A percentile compares a stretch with the other conserved stretches of the same genome.
These are phyloP conservation scores for Harpagifer antarcticus DNA, from an alignment of 2,797 vertebrate genomes.

Conservation along the genomic window DNA sequence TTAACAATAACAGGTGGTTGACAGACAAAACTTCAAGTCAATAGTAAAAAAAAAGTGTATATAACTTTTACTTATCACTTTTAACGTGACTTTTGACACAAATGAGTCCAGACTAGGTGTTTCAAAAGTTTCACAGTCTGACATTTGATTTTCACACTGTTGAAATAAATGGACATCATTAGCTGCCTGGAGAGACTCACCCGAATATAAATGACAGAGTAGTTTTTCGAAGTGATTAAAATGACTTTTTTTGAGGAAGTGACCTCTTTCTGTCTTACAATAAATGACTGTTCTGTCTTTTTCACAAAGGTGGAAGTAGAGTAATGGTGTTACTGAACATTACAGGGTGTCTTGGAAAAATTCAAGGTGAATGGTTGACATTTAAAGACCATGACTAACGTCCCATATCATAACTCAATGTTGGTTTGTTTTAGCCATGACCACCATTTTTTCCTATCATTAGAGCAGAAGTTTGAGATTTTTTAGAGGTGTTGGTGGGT, in stretches of 20 bases:
- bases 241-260: background rate
- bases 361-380: background rate
- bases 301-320: background rate
- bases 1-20: constrained; percentile 1
- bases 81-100: constrained; percentile 3
- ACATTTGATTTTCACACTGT: constrained; percentile 11
- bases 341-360: background rate
- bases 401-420: background rate
- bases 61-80: constrained; percentile 3
- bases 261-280: background rate
- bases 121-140: background rate
- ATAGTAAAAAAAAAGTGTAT: constrained; percentile 7
- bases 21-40: background rate
- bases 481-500: background rate
- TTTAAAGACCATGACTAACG: background rate
- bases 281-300: background rate
- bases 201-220: background rate
- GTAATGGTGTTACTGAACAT: too few relatives aligned
- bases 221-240: background rate
- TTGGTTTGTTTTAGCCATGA: background rate
- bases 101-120: background rate
- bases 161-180: background rate
- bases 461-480: background rate
- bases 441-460: background rate
- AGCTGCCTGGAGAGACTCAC: background rate